These are phyloP conservation scores for Trichacis sp. DNA, from an alignment of 2,888 invertebrate species.

Conservation along the genomic window DNA sequence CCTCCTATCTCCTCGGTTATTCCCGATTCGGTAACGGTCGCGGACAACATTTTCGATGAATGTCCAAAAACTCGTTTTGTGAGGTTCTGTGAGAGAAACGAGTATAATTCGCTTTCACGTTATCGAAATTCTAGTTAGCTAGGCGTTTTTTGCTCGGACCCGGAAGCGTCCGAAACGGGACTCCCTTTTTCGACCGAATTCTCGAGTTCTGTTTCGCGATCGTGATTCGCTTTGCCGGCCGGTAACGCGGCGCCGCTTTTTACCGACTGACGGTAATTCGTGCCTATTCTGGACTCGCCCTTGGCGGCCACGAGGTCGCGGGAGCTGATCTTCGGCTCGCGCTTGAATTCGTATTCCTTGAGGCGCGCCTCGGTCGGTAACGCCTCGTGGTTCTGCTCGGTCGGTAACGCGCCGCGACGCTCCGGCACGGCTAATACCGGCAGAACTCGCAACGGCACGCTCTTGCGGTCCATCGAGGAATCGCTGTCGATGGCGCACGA, in stretches of 20 bases:
- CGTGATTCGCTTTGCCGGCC: conserved; percentile 18
- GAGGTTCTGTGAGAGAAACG: neutral
- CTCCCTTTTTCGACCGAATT: conserved; percentile 11
- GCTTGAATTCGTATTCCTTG: conserved; percentile 39
- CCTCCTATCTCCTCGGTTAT: too few relatives aligned
- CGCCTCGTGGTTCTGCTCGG: conserved; percentile 25
- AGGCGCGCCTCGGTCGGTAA: conserved; percentile 21
- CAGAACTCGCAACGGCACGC: conserved; percentile 30
- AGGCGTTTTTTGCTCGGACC: conserved; percentile 35
- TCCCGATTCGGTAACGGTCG: too few relatives aligned
- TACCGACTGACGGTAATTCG: conserved; percentile 20
- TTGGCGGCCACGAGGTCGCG: conserved; percentile 48
- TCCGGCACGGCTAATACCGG: conserved; percentile 17
- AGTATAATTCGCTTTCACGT: conserved; percentile 13
- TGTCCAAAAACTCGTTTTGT: too few relatives aligned
- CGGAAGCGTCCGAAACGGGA: conserved; percentile 33
- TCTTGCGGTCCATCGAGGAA: conserved; percentile 38
- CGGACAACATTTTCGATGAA: too few relatives aligned
- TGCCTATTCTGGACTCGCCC: conserved; percentile 44
- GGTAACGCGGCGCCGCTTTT: conserved; percentile 14
- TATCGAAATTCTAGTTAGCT: conserved; percentile 44
- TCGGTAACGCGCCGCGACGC: conserved; percentile 26
- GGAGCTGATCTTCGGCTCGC: conserved; percentile 45
- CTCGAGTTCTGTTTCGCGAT: conserved; percentile 8
- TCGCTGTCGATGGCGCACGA: conserved; percentile 50